A percentile compares a stretch with the other conserved stretches of the same genome.
These are phyloP conservation scores for Formicarius rufipectus DNA, from an alignment of 2,113 vertebrate genomes.

Conservation along the genomic window DNA sequence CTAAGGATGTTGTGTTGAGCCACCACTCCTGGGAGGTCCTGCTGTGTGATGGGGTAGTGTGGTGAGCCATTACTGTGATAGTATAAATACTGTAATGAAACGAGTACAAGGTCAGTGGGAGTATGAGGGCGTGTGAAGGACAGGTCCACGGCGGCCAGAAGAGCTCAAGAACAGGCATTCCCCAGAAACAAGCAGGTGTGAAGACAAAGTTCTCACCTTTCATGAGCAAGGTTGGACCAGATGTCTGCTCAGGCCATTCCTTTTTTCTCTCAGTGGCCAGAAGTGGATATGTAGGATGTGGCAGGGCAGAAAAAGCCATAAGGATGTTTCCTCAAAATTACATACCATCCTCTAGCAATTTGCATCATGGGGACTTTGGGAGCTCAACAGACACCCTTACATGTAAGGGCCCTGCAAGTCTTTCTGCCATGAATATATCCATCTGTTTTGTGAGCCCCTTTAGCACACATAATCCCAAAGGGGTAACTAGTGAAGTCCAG, in stretches of 20 bases:
- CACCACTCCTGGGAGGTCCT: background rate
- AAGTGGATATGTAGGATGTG: background rate
- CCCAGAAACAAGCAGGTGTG: background rate
- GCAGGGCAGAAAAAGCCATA: background rate
- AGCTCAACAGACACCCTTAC: background rate
- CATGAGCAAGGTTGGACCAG: background rate
- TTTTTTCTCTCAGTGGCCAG: background rate
- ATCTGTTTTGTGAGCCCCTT: background rate
- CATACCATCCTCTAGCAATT: background rate
- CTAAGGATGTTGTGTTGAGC: background rate
- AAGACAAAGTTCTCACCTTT: background rate
- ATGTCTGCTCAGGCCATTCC: background rate
- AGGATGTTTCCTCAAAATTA: background rate
- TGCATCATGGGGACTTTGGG: rapidly evolving
- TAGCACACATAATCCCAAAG: background rate
- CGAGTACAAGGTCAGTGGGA: background rate
- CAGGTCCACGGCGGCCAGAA: rapidly evolving
- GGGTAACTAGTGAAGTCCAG: background rate
- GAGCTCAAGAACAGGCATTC: background rate
- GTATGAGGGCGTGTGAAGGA: background rate
- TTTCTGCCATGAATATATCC: background rate
- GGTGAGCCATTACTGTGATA: background rate
- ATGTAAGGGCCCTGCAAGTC: background rate
- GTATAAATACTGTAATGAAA: background rate
- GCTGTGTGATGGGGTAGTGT: background rate